These are phyloP conservation scores for Drosophila tropicalis DNA, from an alignment of 1,140 invertebrate species.

Conservation along the genomic window DNA sequence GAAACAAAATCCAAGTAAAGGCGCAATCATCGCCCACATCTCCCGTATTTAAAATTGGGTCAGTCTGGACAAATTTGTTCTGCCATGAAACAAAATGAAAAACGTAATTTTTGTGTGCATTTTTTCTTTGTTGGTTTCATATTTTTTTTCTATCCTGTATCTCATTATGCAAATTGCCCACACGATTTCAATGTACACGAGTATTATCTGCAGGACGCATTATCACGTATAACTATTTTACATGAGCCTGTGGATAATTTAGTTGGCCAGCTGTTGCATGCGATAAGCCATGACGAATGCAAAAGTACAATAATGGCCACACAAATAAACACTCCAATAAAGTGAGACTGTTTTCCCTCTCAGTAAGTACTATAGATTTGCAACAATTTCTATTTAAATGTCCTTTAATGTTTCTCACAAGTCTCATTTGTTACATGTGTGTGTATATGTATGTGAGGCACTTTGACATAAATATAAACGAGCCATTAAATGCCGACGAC, in stretches of 20 bases:
- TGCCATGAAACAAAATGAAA: constrained; percentile 30
- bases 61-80: constrained; percentile 22
- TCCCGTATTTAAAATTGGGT: constrained; percentile 56
- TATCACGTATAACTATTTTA: constrained; percentile 32
- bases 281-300: constrained; percentile 39
- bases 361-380: no score
- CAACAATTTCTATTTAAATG: constrained; percentile 7
- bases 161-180: constrained; percentile 76
- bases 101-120: constrained; percentile 10
- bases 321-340: not conserved
- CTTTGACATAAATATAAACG: constrained; percentile 33
- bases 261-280: constrained; percentile 68
- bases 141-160: constrained; percentile 22
- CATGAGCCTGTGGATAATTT: constrained; percentile 39
- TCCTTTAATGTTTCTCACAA: constrained; percentile 11
- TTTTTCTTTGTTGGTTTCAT: constrained; percentile 11
- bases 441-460: constrained; percentile 3
- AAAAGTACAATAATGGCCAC: constrained; percentile 24
- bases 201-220: constrained; percentile 41
- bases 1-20: constrained; percentile 26
- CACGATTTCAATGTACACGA: constrained; percentile 52
- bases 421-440: constrained; percentile 27
- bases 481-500: constrained; percentile 40
- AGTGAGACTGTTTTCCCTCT: no score
- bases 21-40: constrained; percentile 22